These are phyloP conservation scores for Pomacea canaliculata DNA, from an alignment of 2,888 invertebrate genomes.

Conservation along the genomic window DNA sequence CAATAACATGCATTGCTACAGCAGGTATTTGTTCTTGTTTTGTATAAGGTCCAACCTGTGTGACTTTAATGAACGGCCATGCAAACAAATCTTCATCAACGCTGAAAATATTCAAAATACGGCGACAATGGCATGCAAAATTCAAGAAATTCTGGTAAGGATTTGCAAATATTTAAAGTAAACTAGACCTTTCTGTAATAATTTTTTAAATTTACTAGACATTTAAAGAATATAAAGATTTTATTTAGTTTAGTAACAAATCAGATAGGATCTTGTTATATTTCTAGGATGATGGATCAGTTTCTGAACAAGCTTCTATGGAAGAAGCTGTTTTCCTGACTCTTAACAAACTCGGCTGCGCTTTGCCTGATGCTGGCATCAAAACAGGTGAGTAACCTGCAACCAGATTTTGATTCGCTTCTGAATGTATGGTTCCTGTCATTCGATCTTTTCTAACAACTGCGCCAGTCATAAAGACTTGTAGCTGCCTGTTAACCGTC, in stretches of 20 bases:
- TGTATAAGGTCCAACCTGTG: conserved; percentile 12
- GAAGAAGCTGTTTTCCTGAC: not conserved
- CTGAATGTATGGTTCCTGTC: no score
- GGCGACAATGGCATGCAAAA: conserved; percentile 11
- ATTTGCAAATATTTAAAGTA: not conserved
- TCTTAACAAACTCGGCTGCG: not conserved
- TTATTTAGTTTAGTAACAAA: no score
- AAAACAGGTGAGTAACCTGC: not conserved
- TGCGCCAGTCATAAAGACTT: no score
- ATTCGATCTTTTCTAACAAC: no score
- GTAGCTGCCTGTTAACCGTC: no score
- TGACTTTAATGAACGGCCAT: conserved; percentile 16
- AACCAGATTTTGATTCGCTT: no score
- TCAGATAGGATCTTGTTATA: no score
- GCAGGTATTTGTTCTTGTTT: not conserved
- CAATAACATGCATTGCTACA: no score
- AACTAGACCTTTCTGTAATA: not conserved
- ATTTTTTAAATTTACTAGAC: no score
- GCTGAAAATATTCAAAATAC: conserved; percentile 12
- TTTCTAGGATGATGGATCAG: no score
- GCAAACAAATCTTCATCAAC: conserved; percentile 6
- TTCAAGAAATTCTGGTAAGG: conserved; percentile 18
- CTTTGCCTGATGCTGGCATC: not conserved
- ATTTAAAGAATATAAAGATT: no score
- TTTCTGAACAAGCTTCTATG: not conserved